A percentile compares a stretch with the other conserved stretches of the same genome.
Evolutionary conservation across 2,888 invertebrate genomes (phyloP).

Genomic region (Halocaridina rubra): DNA sequence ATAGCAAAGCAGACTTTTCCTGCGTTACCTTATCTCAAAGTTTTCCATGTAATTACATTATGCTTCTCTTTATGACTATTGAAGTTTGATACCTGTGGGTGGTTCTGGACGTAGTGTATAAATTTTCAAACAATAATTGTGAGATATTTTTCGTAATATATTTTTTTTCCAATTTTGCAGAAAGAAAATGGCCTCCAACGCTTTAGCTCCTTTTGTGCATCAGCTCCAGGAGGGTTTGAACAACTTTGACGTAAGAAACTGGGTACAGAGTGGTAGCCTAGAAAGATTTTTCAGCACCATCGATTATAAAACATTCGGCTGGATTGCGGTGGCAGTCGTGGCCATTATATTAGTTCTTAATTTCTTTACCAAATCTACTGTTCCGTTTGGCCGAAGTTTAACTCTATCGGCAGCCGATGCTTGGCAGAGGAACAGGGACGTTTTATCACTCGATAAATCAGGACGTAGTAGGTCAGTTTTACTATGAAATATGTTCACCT

Average conservation of each 20-base stretch:
- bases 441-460: no score
- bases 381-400: background rate
- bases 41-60: no score
- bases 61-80: no score
- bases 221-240: slow-evolving; percentile 27
- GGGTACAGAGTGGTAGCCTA: background rate
- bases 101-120: no score
- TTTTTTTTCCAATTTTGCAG: no score
- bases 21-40: no score
- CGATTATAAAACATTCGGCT: slow-evolving; percentile 14
- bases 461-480: no score
- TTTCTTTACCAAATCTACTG: slow-evolving; percentile 7
- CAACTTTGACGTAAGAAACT: slow-evolving; percentile 13
- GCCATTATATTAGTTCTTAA: background rate
- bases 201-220: slow-evolving; percentile 18
- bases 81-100: no score
- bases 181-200: slow-evolving; percentile 34
- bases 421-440: slow-evolving; percentile 1
- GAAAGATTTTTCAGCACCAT: background rate
- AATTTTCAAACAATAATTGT: no score
- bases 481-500: no score
- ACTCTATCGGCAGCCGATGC: slow-evolving; percentile 22
- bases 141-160: no score
- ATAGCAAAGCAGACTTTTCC: no score
- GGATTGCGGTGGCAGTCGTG: slow-evolving; percentile 1